These are phyloP conservation scores for Columba janthina DNA, from an alignment of 2,113 vertebrate species.

Conservation along the genomic window DNA sequence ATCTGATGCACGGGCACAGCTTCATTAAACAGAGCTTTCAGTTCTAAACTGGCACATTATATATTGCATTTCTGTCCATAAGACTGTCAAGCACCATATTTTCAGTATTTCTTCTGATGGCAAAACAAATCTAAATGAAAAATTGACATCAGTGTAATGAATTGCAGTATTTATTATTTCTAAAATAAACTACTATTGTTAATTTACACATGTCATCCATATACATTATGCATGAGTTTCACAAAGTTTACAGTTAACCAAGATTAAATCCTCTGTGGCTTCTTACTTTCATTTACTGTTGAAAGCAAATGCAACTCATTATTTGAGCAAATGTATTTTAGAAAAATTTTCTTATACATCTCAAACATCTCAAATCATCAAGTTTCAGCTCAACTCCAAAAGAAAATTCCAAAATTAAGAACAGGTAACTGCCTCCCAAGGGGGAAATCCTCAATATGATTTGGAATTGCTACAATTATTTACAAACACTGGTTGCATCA, in stretches of 20 bases:
- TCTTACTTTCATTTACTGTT: background rate
- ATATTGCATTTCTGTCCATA: background rate
- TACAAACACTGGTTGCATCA: background rate
- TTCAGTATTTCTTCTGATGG: background rate
- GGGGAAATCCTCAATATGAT: background rate
- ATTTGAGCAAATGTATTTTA: background rate
- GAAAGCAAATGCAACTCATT: background rate
- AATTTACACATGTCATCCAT: background rate
- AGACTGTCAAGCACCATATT: background rate
- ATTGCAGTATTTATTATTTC: background rate
- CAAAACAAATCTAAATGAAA: background rate
- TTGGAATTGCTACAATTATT: background rate
- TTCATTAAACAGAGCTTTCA: background rate
- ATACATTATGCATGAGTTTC: background rate
- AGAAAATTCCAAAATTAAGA: background rate
- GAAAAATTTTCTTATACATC: background rate
- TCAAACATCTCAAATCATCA: background rate
- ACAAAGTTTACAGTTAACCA: background rate
- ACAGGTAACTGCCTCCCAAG: background rate
- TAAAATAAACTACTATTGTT: background rate
- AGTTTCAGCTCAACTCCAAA: background rate
- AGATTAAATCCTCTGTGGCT: background rate
- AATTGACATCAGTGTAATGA: background rate
- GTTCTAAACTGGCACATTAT: background rate
- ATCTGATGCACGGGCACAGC: background rate